phyloP scores from a whole-genome alignment of 1,140 invertebrate genomes.

The Drosophila obscura region DNA sequence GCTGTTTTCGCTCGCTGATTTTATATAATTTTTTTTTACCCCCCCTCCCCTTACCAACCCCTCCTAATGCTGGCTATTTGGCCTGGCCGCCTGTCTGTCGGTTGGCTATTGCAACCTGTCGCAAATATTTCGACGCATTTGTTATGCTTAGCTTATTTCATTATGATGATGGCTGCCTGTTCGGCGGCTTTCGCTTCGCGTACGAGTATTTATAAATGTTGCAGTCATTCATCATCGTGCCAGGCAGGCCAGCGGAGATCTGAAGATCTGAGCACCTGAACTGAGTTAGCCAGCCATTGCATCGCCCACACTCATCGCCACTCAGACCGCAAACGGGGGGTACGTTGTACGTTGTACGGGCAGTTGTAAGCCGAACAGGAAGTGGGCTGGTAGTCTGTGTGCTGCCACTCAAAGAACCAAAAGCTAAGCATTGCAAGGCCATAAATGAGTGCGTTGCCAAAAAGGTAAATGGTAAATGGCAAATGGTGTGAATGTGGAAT shows the following conservation, averaged over 20 bases:
- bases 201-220: conserved; percentile 67
- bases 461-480: neutral
- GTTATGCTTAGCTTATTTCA: conserved; percentile 80
- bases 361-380: conserved; percentile 46
- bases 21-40: conserved; percentile 67
- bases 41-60: neutral
- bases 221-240: conserved; percentile 73
- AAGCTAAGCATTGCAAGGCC: conserved; percentile 42
- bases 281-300: conserved; percentile 24
- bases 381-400: conserved; percentile 41
- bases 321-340: no score
- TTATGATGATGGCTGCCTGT: conserved; percentile 60
- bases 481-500: neutral
- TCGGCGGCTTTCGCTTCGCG: neutral
- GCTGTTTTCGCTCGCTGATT: conserved; percentile 57
- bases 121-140: conserved; percentile 81
- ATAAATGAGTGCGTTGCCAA: conserved; percentile 19
- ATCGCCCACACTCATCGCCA: conserved; percentile 55
- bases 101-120: conserved; percentile 71
- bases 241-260: neutral
- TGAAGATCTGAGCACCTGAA: conserved; percentile 18
- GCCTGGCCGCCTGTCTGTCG: conserved; percentile 19
- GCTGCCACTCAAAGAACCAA: neutral
- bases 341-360: no score
- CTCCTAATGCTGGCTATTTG: conserved; percentile 18